A percentile compares a stretch with the other conserved stretches of the same genome.
Conservation (phyloP, 2,797 vertebrate genomes). For the Eulemur coronatus region DNA sequence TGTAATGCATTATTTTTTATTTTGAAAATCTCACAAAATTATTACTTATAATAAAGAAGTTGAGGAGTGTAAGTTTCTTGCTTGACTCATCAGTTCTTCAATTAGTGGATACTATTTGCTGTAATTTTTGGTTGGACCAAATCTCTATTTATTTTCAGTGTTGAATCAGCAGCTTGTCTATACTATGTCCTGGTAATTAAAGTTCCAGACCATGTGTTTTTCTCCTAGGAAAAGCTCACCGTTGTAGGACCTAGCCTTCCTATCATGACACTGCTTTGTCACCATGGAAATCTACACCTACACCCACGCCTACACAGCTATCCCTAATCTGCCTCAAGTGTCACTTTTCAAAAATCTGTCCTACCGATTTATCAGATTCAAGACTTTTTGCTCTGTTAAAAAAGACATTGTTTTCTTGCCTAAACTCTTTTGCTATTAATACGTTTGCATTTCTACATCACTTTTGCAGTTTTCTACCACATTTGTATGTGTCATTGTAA, state of each 20-base stretch:
- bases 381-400: neutral
- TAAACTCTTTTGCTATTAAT: neutral
- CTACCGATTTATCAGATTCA: neutral
- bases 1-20: neutral
- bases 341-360: neutral
- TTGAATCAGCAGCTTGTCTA: constrained; percentile 81
- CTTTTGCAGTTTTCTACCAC: neutral
- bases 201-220: constrained; percentile 91
- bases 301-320: too few species aligned
- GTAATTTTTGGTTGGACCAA: constrained; percentile 22
- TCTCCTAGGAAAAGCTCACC: constrained; percentile 81
- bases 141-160: constrained; percentile 84
- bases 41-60: neutral
- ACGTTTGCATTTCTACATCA: neutral
- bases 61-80: neutral
- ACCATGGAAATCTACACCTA: neutral
- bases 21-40: neutral
- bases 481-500: neutral
- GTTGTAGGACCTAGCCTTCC: constrained; percentile 62
- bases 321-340: neutral
- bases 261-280: neutral
- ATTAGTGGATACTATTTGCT: constrained; percentile 43
- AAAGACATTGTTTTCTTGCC: neutral
- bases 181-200: constrained; percentile 89
- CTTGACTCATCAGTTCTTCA: neutral